Conservation (phyloP, 2,888 invertebrate genomes). For the Leucoptera coffeella region DNA sequence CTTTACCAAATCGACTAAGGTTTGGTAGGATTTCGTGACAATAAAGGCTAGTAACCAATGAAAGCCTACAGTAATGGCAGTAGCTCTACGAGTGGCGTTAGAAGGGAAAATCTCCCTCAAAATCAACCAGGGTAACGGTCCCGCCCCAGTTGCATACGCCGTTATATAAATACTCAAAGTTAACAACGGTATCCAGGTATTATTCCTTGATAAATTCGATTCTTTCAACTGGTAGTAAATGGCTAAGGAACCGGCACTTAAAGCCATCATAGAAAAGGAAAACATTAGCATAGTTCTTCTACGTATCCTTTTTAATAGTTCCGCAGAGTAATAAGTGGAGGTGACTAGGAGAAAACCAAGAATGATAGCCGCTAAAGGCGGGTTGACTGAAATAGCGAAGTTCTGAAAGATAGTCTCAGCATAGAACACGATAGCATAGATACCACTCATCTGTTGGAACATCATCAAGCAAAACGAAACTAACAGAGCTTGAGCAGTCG, state of each 20-base stretch:
- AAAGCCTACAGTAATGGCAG: conserved; percentile 60
- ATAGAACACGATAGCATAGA: conserved; percentile 56
- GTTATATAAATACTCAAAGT: conserved; percentile 51
- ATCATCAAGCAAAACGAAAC: conserved; percentile 58
- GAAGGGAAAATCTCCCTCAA: conserved; percentile 61
- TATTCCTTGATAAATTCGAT: conserved; percentile 11
- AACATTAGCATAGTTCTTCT: conserved; percentile 56
- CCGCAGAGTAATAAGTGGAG: conserved; percentile 49
- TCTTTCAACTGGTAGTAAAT: conserved; percentile 36
- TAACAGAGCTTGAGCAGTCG: conserved; percentile 34
- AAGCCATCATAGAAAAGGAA: conserved; percentile 52
- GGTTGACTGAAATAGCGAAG: conserved; percentile 27
- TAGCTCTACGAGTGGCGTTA: conserved; percentile 57
- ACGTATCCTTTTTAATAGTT: conserved; percentile 55
- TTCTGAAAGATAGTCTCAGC: conserved; percentile 47
- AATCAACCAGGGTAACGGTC: conserved; percentile 70
- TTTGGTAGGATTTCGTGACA: conserved; percentile 58
- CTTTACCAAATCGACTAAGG: conserved; percentile 47
- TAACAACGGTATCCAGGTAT: conserved; percentile 51
- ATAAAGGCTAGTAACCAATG: conserved; percentile 66
- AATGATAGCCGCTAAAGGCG: conserved; percentile 45
- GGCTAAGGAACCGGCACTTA: conserved; percentile 42
- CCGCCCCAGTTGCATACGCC: conserved; percentile 60
- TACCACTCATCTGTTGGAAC: conserved; percentile 58
- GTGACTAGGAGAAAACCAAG: conserved; percentile 56